phyloP scores from a whole-genome alignment of 2,797 vertebrate genomes.

The Sebastes itinus region DNA sequence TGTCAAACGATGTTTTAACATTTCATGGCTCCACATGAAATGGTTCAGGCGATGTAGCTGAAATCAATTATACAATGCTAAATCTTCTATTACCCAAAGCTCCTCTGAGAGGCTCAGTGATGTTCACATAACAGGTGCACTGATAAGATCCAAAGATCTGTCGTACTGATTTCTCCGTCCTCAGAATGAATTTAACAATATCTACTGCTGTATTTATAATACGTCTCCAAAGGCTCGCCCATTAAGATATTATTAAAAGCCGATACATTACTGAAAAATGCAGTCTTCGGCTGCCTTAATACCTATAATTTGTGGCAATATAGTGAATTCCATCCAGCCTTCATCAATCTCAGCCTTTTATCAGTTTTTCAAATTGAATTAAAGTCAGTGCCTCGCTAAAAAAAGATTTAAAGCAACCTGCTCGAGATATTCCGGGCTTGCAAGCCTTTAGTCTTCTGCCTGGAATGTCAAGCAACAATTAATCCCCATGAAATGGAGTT shows the following conservation, averaged over 20 bases:
- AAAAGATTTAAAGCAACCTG: slow-evolving; percentile 72
- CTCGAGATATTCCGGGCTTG: slow-evolving; percentile 51
- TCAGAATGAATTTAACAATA: slow-evolving; percentile 29
- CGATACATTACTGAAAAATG: slow-evolving; percentile 56
- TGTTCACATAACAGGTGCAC: slow-evolving; percentile 36
- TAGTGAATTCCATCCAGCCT: slow-evolving; percentile 63
- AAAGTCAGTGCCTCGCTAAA: slow-evolving; percentile 61
- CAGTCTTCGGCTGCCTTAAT: slow-evolving; percentile 36
- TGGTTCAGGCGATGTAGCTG: slow-evolving; percentile 9
- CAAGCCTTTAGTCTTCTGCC: slow-evolving; percentile 51
- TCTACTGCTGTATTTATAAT: slow-evolving; percentile 30
- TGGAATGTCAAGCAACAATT: slow-evolving; percentile 74
- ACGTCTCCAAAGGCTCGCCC: slow-evolving; percentile 14
- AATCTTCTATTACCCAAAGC: slow-evolving; percentile 44
- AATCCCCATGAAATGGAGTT: slow-evolving; percentile 68
- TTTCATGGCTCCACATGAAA: slow-evolving; percentile 37
- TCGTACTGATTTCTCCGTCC: slow-evolving; percentile 13
- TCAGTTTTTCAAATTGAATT: slow-evolving; percentile 75
- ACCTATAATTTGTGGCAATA: slow-evolving; percentile 57
- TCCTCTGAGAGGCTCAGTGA: slow-evolving; percentile 23
- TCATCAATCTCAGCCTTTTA: slow-evolving; percentile 65
- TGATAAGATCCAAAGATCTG: slow-evolving; percentile 53
- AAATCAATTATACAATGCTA: slow-evolving; percentile 56
- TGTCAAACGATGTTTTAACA: slow-evolving; percentile 47
- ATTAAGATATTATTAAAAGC: slow-evolving; percentile 55